Percentiles rank a stretch among this genome's conserved stretches.
Evolutionary conservation across 2,888 invertebrate species (phyloP).

Genomic region (Drosophila meridiana): DNA sequence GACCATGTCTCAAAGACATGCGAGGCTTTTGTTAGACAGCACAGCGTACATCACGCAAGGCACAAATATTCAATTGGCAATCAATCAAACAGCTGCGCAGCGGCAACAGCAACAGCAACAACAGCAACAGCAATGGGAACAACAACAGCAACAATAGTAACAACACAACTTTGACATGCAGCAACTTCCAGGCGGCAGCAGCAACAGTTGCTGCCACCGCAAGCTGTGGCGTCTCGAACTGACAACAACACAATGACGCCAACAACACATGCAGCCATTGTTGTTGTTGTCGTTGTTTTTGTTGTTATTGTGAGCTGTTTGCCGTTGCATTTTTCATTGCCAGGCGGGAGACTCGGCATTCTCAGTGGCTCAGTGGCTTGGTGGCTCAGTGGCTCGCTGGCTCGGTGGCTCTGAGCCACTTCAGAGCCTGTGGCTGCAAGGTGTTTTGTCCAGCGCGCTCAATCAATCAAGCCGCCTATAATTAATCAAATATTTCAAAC

Average conservation of each 20-base stretch:
- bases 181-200: conserved; percentile 73
- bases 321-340: conserved; percentile 73
- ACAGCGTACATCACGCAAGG: conserved; percentile 59
- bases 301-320: conserved; percentile 35
- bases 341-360: conserved; percentile 48
- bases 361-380: conserved; percentile 25
- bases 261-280: conserved; percentile 56
- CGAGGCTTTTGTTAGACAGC: conserved; percentile 67
- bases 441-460: conserved; percentile 57
- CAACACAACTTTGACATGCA: conserved; percentile 71
- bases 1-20: conserved; percentile 52
- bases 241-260: conserved; percentile 71
- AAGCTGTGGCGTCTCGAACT: conserved; percentile 80
- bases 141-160: conserved; percentile 52
- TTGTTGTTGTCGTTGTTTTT: conserved; percentile 35
- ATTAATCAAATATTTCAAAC: conserved; percentile 78
- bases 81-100: conserved; percentile 82
- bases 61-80: conserved; percentile 79
- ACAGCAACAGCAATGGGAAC: conserved; percentile 48
- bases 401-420: conserved; percentile 28
- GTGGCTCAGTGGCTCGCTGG: conserved; percentile 21
- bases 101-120: conserved; percentile 52
- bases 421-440: conserved; percentile 51
- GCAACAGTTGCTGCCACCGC: conserved; percentile 64
- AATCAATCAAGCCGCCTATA: conserved; percentile 78